A percentile compares a stretch with the other conserved stretches of the same genome.
Evolutionary conservation across 2,888 invertebrate genomes (phyloP).

Genomic region (Endotricha flammealis): DNA sequence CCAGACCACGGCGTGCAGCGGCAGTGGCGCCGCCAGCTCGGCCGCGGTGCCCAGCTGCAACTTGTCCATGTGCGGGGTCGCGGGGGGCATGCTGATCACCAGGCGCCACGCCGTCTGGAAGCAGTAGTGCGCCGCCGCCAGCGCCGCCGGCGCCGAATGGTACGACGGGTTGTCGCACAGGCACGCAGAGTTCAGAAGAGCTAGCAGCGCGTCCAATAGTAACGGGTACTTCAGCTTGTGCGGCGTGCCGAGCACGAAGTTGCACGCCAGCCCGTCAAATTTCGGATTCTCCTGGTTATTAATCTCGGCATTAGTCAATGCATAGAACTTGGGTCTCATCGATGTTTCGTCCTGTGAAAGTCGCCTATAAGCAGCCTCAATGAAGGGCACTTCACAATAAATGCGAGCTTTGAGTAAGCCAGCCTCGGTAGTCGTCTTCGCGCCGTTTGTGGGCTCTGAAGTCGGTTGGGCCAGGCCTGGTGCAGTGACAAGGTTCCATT

Average conservation of each 20-base stretch:
- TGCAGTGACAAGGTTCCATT: constrained; percentile 71
- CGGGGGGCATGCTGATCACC: constrained; percentile 91
- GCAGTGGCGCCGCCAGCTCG: constrained; percentile 82
- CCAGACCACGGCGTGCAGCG: constrained; percentile 93
- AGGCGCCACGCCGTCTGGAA: constrained; percentile 92
- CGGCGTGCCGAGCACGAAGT: constrained; percentile 94
- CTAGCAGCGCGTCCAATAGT: constrained; percentile 90
- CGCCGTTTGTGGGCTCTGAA: constrained; percentile 39
- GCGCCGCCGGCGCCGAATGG: constrained; percentile 76
- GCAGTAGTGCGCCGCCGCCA: constrained; percentile 94
- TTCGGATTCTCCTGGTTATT: constrained; percentile 90
- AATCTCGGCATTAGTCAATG: constrained; percentile 87
- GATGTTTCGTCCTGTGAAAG: constrained; percentile 79
- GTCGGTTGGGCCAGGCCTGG: constrained; percentile 62
- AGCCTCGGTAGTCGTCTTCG: constrained; percentile 42
- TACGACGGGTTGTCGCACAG: constrained; percentile 76
- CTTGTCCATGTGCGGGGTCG: constrained; percentile 90
- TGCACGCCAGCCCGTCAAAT: constrained; percentile 94
- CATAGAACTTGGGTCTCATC: constrained; percentile 95
- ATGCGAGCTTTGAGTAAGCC: constrained; percentile 61
- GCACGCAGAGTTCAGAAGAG: constrained; percentile 89
- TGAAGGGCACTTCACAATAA: constrained; percentile 66
- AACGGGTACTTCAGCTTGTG: constrained; percentile 94
- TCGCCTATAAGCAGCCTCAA: constrained; percentile 61
- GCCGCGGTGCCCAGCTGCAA: constrained; percentile 83